A percentile compares a stretch with the other conserved stretches of the same genome.
phyloP scores from a whole-genome alignment of 2,113 vertebrate genomes.

The Clarias gariepinus region DNA sequence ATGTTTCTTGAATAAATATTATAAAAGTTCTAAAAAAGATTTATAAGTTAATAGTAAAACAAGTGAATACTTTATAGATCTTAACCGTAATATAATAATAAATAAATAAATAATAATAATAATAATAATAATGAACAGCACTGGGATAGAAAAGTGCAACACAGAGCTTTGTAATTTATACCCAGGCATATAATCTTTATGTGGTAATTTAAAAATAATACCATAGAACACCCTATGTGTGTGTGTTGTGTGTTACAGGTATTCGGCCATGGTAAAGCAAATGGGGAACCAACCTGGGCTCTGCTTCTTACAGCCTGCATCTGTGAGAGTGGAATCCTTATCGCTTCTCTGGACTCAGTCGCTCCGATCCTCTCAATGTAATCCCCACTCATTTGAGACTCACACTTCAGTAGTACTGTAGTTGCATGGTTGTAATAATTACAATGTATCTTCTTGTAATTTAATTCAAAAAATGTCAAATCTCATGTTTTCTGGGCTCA shows the following conservation, averaged over 20 bases:
- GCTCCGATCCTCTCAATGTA: slow-evolving; percentile 99
- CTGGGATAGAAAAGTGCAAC: neutral
- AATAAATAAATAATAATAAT: too few relatives aligned
- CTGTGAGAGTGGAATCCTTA: slow-evolving; percentile 97
- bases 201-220: neutral
- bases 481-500: too few relatives aligned
- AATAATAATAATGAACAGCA: neutral
- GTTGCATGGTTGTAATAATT: too few relatives aligned
- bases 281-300: slow-evolving; percentile 96
- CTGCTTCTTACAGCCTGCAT: slow-evolving; percentile 93
- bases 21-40: neutral
- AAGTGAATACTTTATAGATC: neutral
- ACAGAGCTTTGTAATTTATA: neutral
- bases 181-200: neutral
- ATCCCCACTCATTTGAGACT: slow-evolving; percentile 47
- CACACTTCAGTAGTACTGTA: neutral
- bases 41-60: neutral
- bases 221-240: neutral
- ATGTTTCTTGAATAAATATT: neutral
- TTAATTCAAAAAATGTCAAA: too few relatives aligned
- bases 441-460: too few relatives aligned
- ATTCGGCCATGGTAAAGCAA: slow-evolving; percentile 96
- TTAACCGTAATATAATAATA: neutral
- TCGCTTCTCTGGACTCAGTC: slow-evolving; percentile 92
- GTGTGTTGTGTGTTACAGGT: slow-evolving; percentile 73